Percentiles rank a stretch among this genome's conserved stretches.
Conservation (phyloP, 1,140 invertebrate genomes). For the Apis florea region DNA sequence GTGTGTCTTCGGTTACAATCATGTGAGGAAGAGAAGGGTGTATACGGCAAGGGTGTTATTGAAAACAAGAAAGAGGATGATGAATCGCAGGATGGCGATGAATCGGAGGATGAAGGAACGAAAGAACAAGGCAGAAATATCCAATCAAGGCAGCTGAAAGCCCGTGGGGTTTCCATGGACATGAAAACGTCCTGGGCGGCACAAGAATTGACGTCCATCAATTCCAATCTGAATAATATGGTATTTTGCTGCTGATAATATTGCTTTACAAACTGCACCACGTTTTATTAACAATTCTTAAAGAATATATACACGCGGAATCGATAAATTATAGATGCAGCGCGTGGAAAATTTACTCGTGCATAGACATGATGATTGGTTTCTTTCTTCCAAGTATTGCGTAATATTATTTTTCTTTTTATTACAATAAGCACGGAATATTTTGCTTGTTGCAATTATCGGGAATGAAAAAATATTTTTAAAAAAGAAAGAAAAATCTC, state of each 20-base stretch:
- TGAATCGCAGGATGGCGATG: too few relatives aligned
- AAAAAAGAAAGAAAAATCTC: too few relatives aligned
- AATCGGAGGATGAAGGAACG: too few relatives aligned
- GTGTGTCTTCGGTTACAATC: background rate
- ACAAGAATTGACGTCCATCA: slow-evolving; percentile 69
- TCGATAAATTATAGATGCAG: too few relatives aligned
- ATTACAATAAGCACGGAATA: too few relatives aligned
- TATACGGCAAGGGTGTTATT: background rate
- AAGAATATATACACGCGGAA: background rate
- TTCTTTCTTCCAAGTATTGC: too few relatives aligned
- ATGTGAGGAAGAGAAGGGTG: too few relatives aligned
- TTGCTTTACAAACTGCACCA: background rate
- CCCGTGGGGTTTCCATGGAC: slow-evolving; percentile 78
- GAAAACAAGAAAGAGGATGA: background rate
- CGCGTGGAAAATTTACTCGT: too few relatives aligned
- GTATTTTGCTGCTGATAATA: slow-evolving; percentile 45
- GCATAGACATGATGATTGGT: too few relatives aligned
- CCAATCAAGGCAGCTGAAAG: slow-evolving; percentile 59
- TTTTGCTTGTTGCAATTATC: too few relatives aligned
- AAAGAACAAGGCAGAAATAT: slow-evolving; percentile 34
- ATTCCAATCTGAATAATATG: slow-evolving; percentile 60
- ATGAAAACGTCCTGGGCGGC: slow-evolving; percentile 82
- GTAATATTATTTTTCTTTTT: too few relatives aligned
- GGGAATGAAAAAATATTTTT: too few relatives aligned
- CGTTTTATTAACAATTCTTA: background rate